Percentiles rank a stretch among this genome's conserved stretches.
phyloP scores from a whole-genome alignment of 30 jellyfish, hydroid and myxozoan species.

The Hydra vulgaris region DNA sequence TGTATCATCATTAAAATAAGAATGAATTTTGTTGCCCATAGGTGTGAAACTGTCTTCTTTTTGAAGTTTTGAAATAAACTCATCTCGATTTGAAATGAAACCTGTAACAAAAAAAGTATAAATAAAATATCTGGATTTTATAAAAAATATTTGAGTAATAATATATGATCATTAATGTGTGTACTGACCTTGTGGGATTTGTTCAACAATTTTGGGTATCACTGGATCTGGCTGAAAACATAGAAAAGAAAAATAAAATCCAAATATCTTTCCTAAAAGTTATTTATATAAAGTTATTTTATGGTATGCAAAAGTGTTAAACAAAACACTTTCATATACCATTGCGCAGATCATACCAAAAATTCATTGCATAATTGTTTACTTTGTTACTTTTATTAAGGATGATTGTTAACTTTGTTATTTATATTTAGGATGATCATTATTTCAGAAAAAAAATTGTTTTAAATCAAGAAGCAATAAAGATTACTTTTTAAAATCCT shows the following conservation, averaged over 20 bases:
- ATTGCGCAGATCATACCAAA: too few species aligned
- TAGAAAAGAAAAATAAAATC: neutral
- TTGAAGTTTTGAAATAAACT: conserved; percentile 59
- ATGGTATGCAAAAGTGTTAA: too few species aligned
- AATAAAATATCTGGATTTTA: neutral
- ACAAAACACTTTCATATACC: too few species aligned
- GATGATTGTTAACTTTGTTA: too few species aligned
- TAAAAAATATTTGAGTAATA: neutral
- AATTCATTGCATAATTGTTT: too few species aligned
- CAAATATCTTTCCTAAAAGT: neutral
- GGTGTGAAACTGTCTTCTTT: conserved; percentile 74
- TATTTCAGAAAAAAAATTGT: too few species aligned
- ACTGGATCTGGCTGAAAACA: conserved; percentile 67
- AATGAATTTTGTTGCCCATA: conserved; percentile 68
- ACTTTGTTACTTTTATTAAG: too few species aligned
- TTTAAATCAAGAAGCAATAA: too few species aligned
- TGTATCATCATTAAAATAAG: conserved; percentile 47
- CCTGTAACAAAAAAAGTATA: conserved; percentile 31
- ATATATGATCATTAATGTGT: too few species aligned
- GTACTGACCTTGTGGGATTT: conserved; percentile 36
- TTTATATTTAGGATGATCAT: too few species aligned
- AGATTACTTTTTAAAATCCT: too few species aligned
- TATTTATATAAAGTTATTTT: neutral
- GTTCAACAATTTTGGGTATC: conserved; percentile 58
- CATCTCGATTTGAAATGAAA: conserved; percentile 67